phyloP scores from a whole-genome alignment of 2,113 vertebrate species.

The Etia nguti region DNA sequence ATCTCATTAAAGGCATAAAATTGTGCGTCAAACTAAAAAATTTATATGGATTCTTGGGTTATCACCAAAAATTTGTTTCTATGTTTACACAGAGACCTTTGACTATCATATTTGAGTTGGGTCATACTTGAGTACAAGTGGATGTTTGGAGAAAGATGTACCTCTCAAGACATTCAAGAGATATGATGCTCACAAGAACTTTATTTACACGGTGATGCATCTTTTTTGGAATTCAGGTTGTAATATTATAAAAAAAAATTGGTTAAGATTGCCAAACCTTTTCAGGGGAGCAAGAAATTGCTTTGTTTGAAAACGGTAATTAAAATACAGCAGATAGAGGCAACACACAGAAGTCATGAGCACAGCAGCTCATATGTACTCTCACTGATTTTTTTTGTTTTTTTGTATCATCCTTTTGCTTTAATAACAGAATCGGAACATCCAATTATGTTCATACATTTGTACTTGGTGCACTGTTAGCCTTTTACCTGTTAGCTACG shows the following conservation, averaged over 20 bases:
- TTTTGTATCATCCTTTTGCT: not conserved
- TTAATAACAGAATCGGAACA: not conserved
- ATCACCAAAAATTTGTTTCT: not conserved
- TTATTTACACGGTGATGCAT: not conserved
- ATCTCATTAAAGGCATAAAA: not conserved
- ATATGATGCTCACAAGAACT: not conserved
- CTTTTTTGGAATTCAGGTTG: not conserved
- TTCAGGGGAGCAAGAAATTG: not conserved
- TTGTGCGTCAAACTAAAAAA: not conserved
- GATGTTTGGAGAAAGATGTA: not conserved
- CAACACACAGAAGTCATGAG: not conserved
- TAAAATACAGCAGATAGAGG: not conserved
- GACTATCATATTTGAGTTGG: not conserved
- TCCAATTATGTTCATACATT: not conserved
- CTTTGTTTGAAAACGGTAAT: not conserved
- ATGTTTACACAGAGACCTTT: not conserved
- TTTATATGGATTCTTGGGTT: not conserved
- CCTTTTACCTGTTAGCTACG: not conserved
- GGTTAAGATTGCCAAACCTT: not conserved
- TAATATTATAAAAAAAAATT: not conserved
- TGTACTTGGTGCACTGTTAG: not conserved
- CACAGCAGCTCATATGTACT: not conserved
- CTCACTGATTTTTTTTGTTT: not conserved
- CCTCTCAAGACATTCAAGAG: not conserved
- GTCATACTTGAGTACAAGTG: not conserved